These are phyloP conservation scores for Sphaerophoria taeniata DNA, from an alignment of 2,888 invertebrate genomes.

Conservation along the genomic window DNA sequence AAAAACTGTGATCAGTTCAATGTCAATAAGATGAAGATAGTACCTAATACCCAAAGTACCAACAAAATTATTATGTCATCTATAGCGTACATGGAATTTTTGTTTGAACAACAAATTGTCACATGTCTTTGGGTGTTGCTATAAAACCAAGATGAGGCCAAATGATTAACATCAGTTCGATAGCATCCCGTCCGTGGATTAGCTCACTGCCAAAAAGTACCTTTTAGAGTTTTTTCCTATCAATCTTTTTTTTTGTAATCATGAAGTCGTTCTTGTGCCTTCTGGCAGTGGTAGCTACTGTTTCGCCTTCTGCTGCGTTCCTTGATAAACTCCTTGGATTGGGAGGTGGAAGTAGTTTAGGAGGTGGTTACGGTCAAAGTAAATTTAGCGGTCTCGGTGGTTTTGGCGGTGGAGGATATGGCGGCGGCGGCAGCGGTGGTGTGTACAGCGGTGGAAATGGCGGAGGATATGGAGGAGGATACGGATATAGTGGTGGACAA, in stretches of 20 bases:
- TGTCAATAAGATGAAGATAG: conserved; percentile 16
- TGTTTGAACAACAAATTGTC: conserved; percentile 67
- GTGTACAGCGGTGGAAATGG: conserved; percentile 5
- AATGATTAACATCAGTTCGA: conserved; percentile 54
- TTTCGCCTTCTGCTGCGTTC: conserved; percentile 58
- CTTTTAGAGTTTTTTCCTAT: neutral
- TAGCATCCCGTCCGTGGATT: conserved; percentile 44
- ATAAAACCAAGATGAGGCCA: conserved; percentile 54
- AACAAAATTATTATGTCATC: conserved; percentile 63
- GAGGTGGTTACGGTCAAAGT: conserved; percentile 34
- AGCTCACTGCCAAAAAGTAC: conserved; percentile 38
- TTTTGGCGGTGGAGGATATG: conserved; percentile 12
- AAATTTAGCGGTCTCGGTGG: conserved; percentile 30
- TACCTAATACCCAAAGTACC: neutral
- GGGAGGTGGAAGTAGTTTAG: conserved; percentile 32
- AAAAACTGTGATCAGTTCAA: conserved; percentile 50
- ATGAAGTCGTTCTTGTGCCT: conserved; percentile 72
- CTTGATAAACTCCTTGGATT: conserved; percentile 51
- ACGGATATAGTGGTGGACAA: conserved; percentile 5
- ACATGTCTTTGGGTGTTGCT: conserved; percentile 42
- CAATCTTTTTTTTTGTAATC: conserved; percentile 1
- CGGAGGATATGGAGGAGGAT: conserved; percentile 36
- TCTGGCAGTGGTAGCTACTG: conserved; percentile 59
- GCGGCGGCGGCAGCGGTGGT: conserved; percentile 40
- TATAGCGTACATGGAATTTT: conserved; percentile 32